These are phyloP conservation scores for Prunella fulvescens DNA, from an alignment of 2,113 vertebrate species.

Conservation along the genomic window DNA sequence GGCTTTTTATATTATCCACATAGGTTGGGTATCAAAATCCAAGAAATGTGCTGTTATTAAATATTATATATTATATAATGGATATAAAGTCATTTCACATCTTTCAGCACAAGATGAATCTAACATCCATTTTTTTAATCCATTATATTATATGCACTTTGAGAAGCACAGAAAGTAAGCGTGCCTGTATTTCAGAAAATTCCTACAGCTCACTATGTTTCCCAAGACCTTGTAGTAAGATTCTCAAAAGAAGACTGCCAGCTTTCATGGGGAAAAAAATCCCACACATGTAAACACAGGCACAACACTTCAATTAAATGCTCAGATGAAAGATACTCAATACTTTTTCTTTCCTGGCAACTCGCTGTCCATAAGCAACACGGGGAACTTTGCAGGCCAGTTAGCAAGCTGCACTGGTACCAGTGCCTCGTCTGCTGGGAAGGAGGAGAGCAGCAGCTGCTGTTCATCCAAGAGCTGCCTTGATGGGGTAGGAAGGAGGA, in stretches of 20 bases:
- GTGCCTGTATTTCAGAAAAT: neutral
- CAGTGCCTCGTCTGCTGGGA: neutral
- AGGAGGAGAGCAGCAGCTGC: neutral
- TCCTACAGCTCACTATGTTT: neutral
- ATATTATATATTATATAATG: too few species aligned
- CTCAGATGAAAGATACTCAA: neutral
- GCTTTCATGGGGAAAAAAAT: neutral
- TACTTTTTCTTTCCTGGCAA: neutral
- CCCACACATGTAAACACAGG: neutral
- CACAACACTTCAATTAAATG: neutral
- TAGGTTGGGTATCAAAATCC: neutral
- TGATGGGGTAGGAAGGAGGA: accelerated
- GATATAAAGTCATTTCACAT: neutral
- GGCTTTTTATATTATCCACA: neutral
- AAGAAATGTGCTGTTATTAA: neutral
- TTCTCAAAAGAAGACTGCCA: neutral
- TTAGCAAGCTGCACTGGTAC: neutral
- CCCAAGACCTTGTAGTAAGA: neutral
- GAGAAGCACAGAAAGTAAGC: neutral
- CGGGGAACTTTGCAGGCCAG: neutral
- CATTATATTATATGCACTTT: neutral
- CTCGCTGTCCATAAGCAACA: neutral
- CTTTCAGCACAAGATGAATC: neutral
- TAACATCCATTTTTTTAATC: neutral
- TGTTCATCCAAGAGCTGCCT: neutral